Evolutionary conservation across 2,888 invertebrate species (phyloP), one percentile per base, ranked within the genome.

Genomic region (Busseola fusca): DNA sequence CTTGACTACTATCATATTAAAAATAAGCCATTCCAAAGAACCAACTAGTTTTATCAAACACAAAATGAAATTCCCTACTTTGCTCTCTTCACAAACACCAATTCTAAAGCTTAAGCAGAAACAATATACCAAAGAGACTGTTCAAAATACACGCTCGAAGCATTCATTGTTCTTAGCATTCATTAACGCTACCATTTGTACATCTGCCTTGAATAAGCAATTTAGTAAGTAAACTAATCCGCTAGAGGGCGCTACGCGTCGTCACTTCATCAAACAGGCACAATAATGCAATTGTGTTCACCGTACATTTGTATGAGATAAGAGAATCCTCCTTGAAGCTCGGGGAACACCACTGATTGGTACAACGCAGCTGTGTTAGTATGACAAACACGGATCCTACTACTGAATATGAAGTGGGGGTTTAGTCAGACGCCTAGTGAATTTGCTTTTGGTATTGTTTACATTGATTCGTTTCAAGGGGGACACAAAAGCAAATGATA

Each of bases 331-430:
- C 50, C 66, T 67, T 54, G 45, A 59, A 58, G 64, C 69, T 63
- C 60, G 37, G 50, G 74, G 52, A 73, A 79, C 63, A 69, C 64
- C 64, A 37, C 74, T 80, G 86, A 84, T 86, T 84, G 80, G 76
- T 69, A 60, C 62, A 54, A 59, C 74, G 59, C 74, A 42, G 67
- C 57, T 72, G 67, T 78, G 65, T 78, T 76, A 60, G 73, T 62
- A 64, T 52, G 62, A 62, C 75, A 76, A 83, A 83, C 74, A 80
- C 62, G 57, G 27, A 12, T 27, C 12, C 14, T 81, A 84, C 75
- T 57, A 68, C 54, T 81, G 74, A 60, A 56, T 50, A 6, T 21
- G 3, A 78, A 69, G 59, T 85, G 80, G 21, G 2, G 12, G 30
- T 58, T 42, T 67, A 48, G n/a, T 78, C 80, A 65, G 34, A 6